Evolutionary conservation across 2,113 vertebrate genomes (phyloP).

Genomic region (Dicentrarchus labrax): DNA sequence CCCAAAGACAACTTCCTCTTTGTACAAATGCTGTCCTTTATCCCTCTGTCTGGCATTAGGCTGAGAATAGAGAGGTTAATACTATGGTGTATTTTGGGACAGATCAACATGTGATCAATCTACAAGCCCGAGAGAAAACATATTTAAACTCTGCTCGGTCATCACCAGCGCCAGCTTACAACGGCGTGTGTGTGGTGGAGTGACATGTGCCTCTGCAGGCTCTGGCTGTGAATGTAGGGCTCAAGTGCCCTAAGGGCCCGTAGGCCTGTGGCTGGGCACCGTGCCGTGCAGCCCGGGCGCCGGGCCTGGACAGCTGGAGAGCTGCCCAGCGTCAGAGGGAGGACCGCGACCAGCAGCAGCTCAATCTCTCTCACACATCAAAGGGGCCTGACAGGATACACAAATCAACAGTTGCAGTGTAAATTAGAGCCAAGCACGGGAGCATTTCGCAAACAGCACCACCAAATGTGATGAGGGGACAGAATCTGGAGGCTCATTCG

Average conservation of each 20-base stretch:
- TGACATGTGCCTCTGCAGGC: constrained; percentile 19
- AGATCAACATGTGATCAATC: constrained; percentile 7
- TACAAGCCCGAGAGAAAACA: background rate
- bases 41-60: background rate
- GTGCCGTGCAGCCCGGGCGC: constrained; percentile 11
- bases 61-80: background rate
- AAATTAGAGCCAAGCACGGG: constrained; percentile 57
- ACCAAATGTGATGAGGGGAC: constrained; percentile 62
- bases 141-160: constrained; percentile 14
- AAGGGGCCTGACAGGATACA: constrained; percentile 71
- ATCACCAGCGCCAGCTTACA: constrained; percentile 8
- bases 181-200: background rate
- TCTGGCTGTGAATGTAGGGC: constrained; percentile 62
- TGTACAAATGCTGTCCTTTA: background rate
- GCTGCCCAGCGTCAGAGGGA: constrained; percentile 43
- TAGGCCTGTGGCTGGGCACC: constrained; percentile 50
- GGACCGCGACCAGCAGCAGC: constrained; percentile 28
- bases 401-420: constrained; percentile 71
- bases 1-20: constrained; percentile 2
- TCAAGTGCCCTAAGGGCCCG: constrained; percentile 36
- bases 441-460: constrained; percentile 68
- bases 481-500: constrained; percentile 3
- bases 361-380: constrained; percentile 73
- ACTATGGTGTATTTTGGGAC: background rate
- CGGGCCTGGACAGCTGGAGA: constrained; percentile 26